Conservation (phyloP, 2,888 invertebrate species). For the Hoplodrina blanda region DNA sequence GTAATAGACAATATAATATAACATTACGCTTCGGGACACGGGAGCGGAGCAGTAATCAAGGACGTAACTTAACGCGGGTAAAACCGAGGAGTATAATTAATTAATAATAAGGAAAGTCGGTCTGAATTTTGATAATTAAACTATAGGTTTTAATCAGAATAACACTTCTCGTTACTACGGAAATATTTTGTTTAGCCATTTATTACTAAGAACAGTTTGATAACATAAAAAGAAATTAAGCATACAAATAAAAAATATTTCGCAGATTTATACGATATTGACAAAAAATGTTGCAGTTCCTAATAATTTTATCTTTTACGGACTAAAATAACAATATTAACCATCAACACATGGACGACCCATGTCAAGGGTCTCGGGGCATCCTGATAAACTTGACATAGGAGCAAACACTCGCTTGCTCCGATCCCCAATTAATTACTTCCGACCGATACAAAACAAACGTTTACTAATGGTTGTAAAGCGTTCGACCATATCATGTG, state of each 20-base stretch:
- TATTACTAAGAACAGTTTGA: slow-evolving; percentile 14
- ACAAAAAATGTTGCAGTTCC: not conserved
- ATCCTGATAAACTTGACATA: slow-evolving; percentile 61
- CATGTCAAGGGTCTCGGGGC: slow-evolving; percentile 44
- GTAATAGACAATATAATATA: too few relatives aligned
- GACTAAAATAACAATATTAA: slow-evolving; percentile 27
- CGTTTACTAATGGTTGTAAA: slow-evolving; percentile 75
- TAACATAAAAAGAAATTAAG: not conserved
- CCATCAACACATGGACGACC: slow-evolving; percentile 23
- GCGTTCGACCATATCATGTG: slow-evolving; percentile 73
- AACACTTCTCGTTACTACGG: too few relatives aligned
- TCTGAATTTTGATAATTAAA: not conserved
- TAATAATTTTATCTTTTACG: not conserved
- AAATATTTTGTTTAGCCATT: slow-evolving; percentile 4
- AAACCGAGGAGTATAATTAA: too few relatives aligned
- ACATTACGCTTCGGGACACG: too few relatives aligned
- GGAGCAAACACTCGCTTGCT: slow-evolving; percentile 59
- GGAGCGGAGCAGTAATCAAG: too few relatives aligned
- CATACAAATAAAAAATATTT: not conserved
- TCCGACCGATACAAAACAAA: slow-evolving; percentile 74
- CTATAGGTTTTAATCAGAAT: not conserved
- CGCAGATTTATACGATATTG: not conserved
- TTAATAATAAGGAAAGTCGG: slow-evolving; percentile 32
- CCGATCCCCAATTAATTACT: slow-evolving; percentile 75
- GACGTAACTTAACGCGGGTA: too few relatives aligned